Evolutionary conservation across 2,888 invertebrate species (phyloP).

Genomic region (Smittia aterrima): DNA sequence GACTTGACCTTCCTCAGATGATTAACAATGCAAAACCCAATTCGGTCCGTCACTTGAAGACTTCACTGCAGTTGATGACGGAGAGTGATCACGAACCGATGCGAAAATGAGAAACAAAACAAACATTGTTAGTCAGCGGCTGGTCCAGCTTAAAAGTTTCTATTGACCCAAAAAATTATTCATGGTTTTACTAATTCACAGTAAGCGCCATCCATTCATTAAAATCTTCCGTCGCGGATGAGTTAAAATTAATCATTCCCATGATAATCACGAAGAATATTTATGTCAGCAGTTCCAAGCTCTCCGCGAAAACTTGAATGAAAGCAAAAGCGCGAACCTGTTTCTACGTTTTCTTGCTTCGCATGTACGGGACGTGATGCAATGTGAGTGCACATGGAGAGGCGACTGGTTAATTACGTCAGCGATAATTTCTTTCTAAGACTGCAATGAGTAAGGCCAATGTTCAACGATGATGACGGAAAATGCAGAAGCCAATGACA

Average conservation of each 20-base stretch:
- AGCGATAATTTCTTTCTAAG: no score
- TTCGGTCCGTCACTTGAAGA: not conserved
- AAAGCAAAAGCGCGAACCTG: constrained; percentile 28
- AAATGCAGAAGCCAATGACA: no score
- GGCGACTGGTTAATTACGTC: no score
- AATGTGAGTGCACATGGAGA: no score
- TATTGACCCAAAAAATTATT: constrained; percentile 15
- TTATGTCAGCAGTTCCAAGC: not conserved
- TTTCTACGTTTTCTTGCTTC: constrained; percentile 2
- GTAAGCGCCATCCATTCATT: not conserved
- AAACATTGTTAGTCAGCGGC: not conserved
- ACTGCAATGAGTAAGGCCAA: no score
- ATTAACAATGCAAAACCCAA: no score
- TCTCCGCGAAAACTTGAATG: constrained; percentile 20
- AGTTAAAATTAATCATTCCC: not conserved
- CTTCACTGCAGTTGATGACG: not conserved
- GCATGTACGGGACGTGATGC: no score
- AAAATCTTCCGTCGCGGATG: not conserved
- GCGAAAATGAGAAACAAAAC: not conserved
- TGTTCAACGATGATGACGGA: no score
- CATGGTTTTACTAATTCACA: not conserved
- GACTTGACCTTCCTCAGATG: not conserved
- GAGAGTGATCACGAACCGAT: not conserved
- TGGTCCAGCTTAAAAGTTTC: not conserved
- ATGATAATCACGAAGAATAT: not conserved